Conservation (phyloP, 1,140 invertebrate genomes). For the Camponotus floridanus region DNA sequence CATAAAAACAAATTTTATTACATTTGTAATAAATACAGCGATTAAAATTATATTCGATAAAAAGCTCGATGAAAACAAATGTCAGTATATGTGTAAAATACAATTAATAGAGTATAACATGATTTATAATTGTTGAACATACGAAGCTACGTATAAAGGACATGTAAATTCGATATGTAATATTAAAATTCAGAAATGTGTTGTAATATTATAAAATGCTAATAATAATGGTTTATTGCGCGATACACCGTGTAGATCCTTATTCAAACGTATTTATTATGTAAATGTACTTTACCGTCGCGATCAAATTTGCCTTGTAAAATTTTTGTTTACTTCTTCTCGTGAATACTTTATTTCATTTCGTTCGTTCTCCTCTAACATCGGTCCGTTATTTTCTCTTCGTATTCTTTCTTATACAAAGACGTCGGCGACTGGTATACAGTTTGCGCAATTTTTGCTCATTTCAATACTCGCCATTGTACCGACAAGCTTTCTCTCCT, state of each 20-base stretch:
- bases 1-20: constrained; percentile 21
- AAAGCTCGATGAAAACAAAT: constrained; percentile 20
- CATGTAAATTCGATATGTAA: not conserved
- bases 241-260: constrained; percentile 9
- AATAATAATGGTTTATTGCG: constrained; percentile 23
- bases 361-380: constrained; percentile 42
- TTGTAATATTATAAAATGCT: constrained; percentile 25
- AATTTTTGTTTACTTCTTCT: constrained; percentile 65
- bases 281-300: constrained; percentile 52
- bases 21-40: constrained; percentile 10
- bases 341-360: constrained; percentile 38
- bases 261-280: constrained; percentile 64
- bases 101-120: not conserved
- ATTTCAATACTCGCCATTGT: constrained; percentile 57
- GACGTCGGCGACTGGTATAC: constrained; percentile 41
- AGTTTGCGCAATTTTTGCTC: constrained; percentile 57
- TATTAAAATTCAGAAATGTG: constrained; percentile 23
- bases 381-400: constrained; percentile 57
- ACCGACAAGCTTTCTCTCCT: not conserved
- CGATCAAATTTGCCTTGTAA: constrained; percentile 77
- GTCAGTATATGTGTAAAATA: not conserved
- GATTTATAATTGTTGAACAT: constrained; percentile 26
- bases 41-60: constrained; percentile 45
- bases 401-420: constrained; percentile 37
- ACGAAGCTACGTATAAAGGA: not conserved